Percentiles rank a stretch among this genome's conserved stretches.
phyloP scores from a whole-genome alignment of 1,140 invertebrate genomes.

The Onthophagus taurus region DNA sequence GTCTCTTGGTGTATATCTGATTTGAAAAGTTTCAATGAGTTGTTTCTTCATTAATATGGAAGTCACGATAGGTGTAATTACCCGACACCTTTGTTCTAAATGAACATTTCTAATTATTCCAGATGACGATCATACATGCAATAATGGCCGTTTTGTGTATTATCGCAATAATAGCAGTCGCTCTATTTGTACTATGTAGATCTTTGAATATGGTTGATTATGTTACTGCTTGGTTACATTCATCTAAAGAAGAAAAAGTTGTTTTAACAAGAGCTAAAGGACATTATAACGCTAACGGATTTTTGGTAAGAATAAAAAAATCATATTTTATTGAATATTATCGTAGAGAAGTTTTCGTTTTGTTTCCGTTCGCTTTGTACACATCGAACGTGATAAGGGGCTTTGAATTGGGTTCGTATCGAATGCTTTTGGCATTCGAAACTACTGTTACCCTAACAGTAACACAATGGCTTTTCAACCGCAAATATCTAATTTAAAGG shows the following conservation, averaged over 20 bases:
- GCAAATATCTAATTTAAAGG: too few relatives aligned
- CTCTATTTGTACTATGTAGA: constrained; percentile 41
- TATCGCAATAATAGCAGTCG: constrained; percentile 33
- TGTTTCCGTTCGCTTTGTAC: background rate
- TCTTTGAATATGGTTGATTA: constrained; percentile 43
- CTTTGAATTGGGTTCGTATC: too few relatives aligned
- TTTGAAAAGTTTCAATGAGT: too few relatives aligned
- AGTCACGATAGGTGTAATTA: too few relatives aligned
- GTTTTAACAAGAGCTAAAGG: constrained; percentile 44
- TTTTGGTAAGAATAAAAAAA: constrained; percentile 41
- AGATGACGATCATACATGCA: constrained; percentile 37
- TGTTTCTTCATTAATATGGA: too few relatives aligned
- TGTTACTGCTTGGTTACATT: constrained; percentile 47
- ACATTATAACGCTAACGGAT: constrained; percentile 52
- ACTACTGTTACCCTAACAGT: too few relatives aligned
- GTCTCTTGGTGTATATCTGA: too few relatives aligned
- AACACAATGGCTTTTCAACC: background rate
- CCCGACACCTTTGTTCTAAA: too few relatives aligned
- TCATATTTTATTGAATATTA: background rate
- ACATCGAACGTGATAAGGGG: too few relatives aligned
- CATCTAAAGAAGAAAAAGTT: constrained; percentile 52
- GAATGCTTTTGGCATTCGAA: too few relatives aligned
- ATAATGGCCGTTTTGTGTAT: constrained; percentile 35
- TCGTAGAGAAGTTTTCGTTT: background rate
- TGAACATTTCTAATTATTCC: too few relatives aligned